Percentiles rank a stretch among this genome's conserved stretches.
Evolutionary conservation across 2,113 vertebrate species (phyloP).

Genomic region (Electrona antarctica): DNA sequence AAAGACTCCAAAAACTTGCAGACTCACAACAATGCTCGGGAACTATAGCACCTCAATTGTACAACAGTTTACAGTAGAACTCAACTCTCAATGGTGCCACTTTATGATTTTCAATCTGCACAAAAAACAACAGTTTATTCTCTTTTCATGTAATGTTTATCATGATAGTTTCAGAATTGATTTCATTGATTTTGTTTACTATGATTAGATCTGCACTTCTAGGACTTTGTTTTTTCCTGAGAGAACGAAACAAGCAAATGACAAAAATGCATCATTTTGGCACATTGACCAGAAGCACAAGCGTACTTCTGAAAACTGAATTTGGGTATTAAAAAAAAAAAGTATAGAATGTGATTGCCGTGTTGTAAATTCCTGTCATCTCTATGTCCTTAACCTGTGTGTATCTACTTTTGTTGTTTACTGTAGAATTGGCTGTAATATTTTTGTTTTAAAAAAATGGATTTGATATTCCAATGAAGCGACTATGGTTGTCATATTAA

Average conservation of each 20-base stretch:
- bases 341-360: constrained; percentile 78
- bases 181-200: constrained; percentile 39
- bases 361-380: constrained; percentile 81
- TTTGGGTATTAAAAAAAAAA: constrained; percentile 44
- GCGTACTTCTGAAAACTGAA: constrained; percentile 66
- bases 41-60: constrained; percentile 73
- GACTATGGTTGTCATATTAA: constrained; percentile 74
- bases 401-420: constrained; percentile 75
- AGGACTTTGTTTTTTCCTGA: constrained; percentile 47
- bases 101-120: constrained; percentile 66
- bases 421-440: constrained; percentile 79
- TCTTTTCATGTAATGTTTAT: constrained; percentile 47
- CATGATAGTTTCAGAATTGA: constrained; percentile 50
- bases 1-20: constrained; percentile 61
- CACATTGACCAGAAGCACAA: constrained; percentile 66
- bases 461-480: constrained; percentile 74
- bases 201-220: constrained; percentile 59
- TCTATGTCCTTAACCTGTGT: constrained; percentile 79
- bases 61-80: constrained; percentile 79
- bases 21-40: constrained; percentile 64
- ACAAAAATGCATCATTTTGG: constrained; percentile 66
- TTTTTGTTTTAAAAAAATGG: constrained; percentile 69
- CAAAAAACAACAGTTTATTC: constrained; percentile 52
- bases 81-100: constrained; percentile 76
- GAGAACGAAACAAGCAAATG: constrained; percentile 58